Percentiles rank a stretch among this genome's conserved stretches.
These are phyloP conservation scores for Brachyrhaphis roseni DNA, from an alignment of 2,797 vertebrate species.

Conservation along the genomic window DNA sequence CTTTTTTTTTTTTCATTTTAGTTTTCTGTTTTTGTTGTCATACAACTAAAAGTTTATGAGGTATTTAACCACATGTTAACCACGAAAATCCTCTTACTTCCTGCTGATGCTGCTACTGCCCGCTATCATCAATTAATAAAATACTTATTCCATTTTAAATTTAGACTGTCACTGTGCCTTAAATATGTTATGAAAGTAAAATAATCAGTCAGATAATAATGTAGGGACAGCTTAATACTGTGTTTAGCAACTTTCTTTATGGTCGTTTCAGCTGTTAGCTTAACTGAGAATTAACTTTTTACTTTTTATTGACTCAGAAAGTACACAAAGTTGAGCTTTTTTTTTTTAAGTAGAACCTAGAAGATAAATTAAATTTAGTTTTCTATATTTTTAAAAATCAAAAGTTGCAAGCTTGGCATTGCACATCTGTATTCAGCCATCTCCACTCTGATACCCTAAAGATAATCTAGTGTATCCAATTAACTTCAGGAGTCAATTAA, in stretches of 20 bases:
- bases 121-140: neutral
- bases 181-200: neutral
- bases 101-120: neutral
- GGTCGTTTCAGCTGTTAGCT: neutral
- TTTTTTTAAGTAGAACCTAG: neutral
- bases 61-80: constrained; percentile 8
- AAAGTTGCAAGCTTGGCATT: neutral
- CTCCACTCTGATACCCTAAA: neutral
- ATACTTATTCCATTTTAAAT: neutral
- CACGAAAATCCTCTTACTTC: neutral
- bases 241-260: neutral
- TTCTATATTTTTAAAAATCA: neutral
- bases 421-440: neutral
- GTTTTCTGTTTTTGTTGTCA: neutral
- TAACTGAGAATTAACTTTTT: neutral
- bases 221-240: neutral
- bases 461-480: neutral
- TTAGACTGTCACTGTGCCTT: neutral
- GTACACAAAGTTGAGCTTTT: no score
- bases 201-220: neutral
- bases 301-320: no score
- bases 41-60: neutral
- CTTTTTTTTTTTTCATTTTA: neutral
- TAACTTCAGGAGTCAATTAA: neutral
- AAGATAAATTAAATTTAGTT: neutral